Conservation (phyloP, 1,140 invertebrate species). For the Meteorus sp. region DNA sequence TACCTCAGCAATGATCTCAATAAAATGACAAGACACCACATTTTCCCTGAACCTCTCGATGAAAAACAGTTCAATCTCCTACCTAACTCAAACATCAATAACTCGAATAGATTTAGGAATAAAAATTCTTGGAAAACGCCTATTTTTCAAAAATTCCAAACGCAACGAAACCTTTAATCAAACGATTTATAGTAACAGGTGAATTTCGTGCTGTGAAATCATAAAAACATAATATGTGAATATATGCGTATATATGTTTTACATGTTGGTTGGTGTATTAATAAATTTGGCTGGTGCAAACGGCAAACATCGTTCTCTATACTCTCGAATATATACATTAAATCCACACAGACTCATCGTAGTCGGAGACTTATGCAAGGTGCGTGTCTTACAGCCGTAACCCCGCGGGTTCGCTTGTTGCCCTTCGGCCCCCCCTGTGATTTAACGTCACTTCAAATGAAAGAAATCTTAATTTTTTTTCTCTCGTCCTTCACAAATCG, state of each 20-base stretch:
- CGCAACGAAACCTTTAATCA: too few relatives aligned
- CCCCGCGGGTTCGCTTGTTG: constrained; percentile 52
- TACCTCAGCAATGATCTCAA: too few relatives aligned
- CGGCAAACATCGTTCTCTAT: constrained; percentile 41
- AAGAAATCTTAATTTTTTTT: constrained; percentile 31
- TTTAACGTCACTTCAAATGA: constrained; percentile 51
- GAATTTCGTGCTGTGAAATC: constrained; percentile 19
- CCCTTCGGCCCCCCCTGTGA: constrained; percentile 51
- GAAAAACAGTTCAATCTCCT: too few relatives aligned
- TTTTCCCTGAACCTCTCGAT: too few relatives aligned
- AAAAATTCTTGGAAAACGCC: too few relatives aligned
- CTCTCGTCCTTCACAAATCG: constrained; percentile 37
- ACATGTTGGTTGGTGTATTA: constrained; percentile 32
- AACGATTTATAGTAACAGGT: constrained; percentile 22
- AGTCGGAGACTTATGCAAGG: constrained; percentile 45
- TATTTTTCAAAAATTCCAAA: too few relatives aligned
- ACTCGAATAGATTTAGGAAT: too few relatives aligned
- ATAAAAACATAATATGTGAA: constrained; percentile 23
- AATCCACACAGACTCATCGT: too few relatives aligned
- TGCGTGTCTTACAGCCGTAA: constrained; percentile 56
- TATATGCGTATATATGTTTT: constrained; percentile 10
- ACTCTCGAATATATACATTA: too few relatives aligned
- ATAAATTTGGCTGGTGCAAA: constrained; percentile 42
- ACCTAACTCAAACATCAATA: too few relatives aligned
- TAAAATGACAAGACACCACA: too few relatives aligned